A percentile compares a stretch with the other conserved stretches of the same genome.
phyloP scores from a whole-genome alignment of 2,113 vertebrate genomes.

The Podarcis cretensis region DNA sequence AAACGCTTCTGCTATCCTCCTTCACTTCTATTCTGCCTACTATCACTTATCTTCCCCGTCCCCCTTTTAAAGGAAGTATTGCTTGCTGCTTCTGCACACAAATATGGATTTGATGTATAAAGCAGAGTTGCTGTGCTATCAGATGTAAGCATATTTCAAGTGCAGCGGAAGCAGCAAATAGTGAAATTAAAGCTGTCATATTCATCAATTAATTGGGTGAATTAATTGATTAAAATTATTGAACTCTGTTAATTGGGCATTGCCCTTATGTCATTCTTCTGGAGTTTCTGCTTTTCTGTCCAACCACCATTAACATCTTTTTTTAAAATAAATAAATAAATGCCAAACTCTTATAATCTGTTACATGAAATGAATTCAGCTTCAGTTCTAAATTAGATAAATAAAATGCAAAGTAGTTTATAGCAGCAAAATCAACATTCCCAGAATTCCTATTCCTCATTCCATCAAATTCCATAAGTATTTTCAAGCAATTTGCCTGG shows the following conservation, averaged over 20 bases:
- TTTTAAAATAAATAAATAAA: no score
- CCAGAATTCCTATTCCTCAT: background rate
- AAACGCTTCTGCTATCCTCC: background rate
- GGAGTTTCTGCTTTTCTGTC: background rate
- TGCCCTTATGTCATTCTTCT: background rate
- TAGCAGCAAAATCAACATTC: background rate
- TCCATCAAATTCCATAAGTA: background rate
- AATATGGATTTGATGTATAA: background rate
- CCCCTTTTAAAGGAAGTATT: background rate
- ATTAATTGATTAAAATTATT: conserved; percentile 11
- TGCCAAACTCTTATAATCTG: background rate
- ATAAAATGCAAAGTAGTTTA: background rate
- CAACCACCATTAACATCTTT: background rate
- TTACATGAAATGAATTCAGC: background rate
- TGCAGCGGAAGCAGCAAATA: background rate
- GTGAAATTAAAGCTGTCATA: background rate
- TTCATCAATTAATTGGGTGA: conserved; percentile 5
- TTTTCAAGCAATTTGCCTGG: background rate
- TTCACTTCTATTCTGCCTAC: background rate
- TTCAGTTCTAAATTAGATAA: background rate
- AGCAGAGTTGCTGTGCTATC: background rate
- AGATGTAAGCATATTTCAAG: background rate
- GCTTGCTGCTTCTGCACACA: background rate
- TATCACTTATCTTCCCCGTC: background rate
- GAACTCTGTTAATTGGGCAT: background rate